Evolutionary conservation across 2,797 vertebrate species (phyloP).

Genomic region (Orestias chungarensis): DNA sequence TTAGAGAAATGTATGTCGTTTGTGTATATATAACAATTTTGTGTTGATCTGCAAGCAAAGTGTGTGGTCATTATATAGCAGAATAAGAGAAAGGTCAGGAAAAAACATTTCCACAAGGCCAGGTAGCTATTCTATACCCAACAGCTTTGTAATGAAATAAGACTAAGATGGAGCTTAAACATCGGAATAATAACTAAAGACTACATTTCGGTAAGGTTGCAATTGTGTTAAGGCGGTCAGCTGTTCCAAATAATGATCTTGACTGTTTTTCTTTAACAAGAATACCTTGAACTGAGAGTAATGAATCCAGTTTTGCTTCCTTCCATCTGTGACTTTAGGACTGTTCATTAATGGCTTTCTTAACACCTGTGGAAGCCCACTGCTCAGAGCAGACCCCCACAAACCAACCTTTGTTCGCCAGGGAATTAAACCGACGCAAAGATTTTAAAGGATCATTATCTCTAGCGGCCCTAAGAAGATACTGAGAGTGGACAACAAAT

Average conservation of each 20-base stretch:
- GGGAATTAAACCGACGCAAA: slow-evolving; percentile 33
- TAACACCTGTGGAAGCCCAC: slow-evolving; percentile 24
- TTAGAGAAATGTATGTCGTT: no score
- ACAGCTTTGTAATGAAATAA: slow-evolving; percentile 7
- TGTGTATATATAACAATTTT: neutral
- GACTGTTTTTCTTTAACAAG: slow-evolving; percentile 1
- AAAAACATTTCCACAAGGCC: slow-evolving; percentile 13
- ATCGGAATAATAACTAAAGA: slow-evolving; percentile 23
- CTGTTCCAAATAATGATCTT: slow-evolving; percentile 22
- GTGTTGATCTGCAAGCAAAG: neutral
- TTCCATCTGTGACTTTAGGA: slow-evolving; percentile 47
- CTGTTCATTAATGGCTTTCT: slow-evolving; percentile 48
- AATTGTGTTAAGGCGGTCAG: slow-evolving; percentile 14
- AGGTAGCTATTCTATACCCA: slow-evolving; percentile 19
- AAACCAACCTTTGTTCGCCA: slow-evolving; percentile 13
- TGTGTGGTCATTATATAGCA: neutral
- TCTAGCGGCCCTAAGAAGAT: slow-evolving; percentile 45
- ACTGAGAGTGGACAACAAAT: slow-evolving; percentile 20
- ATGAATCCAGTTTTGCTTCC: slow-evolving; percentile 32
- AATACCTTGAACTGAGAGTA: slow-evolving; percentile 26
- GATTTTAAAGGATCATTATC: slow-evolving; percentile 63
- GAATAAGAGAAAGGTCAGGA: neutral
- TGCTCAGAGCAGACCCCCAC: slow-evolving; percentile 31
- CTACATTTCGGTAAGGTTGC: neutral
- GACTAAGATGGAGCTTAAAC: slow-evolving; percentile 6